Evolutionary conservation across 2,888 invertebrate species (phyloP), one percentile per base, ranked within the genome.

Genomic region (Limnephilus rhombicus): DNA sequence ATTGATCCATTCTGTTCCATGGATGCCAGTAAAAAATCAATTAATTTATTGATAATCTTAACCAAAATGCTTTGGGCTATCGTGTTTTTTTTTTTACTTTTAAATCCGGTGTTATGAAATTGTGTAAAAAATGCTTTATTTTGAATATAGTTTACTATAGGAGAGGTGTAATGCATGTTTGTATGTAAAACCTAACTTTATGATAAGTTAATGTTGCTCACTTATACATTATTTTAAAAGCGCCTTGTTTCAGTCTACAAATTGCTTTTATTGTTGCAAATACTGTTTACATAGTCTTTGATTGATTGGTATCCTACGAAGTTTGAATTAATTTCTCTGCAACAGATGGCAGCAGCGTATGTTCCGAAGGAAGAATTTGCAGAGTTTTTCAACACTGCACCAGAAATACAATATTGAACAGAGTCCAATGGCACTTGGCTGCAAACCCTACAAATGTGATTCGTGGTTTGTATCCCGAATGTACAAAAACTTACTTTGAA

Each of bases 291-390:
- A 18, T 37, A 37, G 37, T 83, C 31, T 24, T 34, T 24, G 83
- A 83, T 34, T 24, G 83, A 83, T 68, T 68, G 68, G 68, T 24
- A 68, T 68, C 24, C 68, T 68, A 68, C 68, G 49, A 29, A 87
- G 87, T 53, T 87, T 87, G 87, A 87, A 87, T 29, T 87, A 1
- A 87, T 87, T 53, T 87, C 87, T 87, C 29, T 87, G n/a, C 45
- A 87, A 53, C 87, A 87, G 87, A 87, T 87, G 49, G 31, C 68
- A 29, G 29, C 49, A 12, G 31, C 31, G n/a, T n/a, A 29, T 49
- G 87, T 87, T 24, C 87, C 87, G 49, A 49, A 53, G 87, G 87
- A 87, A 49, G 87, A 87, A n/a, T 87, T 87, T 49, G 49, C 49
- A 31, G 53, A 49, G 29, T 87, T 53, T 68, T 87, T 87, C 87